A percentile compares a stretch with the other conserved stretches of the same genome.
Evolutionary conservation across 64 coral and sea anemone species (phyloP).

Genomic region (Orbicella faveolata): DNA sequence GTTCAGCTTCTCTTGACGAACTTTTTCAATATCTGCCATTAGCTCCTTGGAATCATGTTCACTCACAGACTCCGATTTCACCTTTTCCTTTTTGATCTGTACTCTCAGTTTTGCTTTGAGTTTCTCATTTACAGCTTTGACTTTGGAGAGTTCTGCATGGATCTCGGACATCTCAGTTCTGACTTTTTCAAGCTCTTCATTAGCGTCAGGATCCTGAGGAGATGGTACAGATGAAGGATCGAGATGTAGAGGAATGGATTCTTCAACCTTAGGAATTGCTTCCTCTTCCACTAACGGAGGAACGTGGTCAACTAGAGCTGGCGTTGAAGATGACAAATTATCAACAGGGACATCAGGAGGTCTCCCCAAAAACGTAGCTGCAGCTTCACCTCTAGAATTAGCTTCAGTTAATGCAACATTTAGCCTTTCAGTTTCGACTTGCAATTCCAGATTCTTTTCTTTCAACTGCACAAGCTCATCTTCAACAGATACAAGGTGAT

Average conservation of each 20-base stretch:
- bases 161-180: slow-evolving; percentile 3
- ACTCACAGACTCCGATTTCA: slow-evolving; percentile 37
- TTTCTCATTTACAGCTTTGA: slow-evolving; percentile 55
- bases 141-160: slow-evolving; percentile 36
- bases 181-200: slow-evolving; percentile 12
- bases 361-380: neutral
- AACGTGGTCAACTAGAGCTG: neutral
- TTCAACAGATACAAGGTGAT: neutral
- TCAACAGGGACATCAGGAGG: neutral
- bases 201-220: neutral
- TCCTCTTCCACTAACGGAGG: neutral
- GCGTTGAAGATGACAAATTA: neutral
- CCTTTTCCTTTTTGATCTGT: slow-evolving; percentile 37
- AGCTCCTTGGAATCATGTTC: slow-evolving; percentile 62
- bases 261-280: neutral
- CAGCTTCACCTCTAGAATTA: neutral
- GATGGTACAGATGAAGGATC: neutral
- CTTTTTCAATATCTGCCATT: slow-evolving; percentile 70
- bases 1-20: slow-evolving; percentile 63
- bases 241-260: neutral
- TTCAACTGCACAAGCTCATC: slow-evolving; percentile 21
- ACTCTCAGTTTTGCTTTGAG: slow-evolving; percentile 43
- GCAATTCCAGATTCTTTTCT: neutral
- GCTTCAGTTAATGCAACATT: neutral
- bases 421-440: neutral